Conservation (phyloP, 2,888 invertebrate species). For the Dasysyrphus tricinctus region DNA sequence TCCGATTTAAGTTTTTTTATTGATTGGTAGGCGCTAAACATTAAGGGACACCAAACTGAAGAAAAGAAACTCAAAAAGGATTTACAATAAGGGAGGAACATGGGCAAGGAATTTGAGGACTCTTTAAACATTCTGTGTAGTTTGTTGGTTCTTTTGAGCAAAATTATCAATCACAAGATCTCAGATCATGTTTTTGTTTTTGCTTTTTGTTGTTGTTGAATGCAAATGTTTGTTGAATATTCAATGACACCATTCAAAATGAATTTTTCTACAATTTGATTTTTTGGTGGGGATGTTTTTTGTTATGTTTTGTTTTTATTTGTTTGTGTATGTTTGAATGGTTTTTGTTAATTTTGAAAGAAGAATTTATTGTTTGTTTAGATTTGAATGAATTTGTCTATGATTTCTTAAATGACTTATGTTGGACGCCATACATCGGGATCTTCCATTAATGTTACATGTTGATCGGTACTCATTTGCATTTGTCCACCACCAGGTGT, state of each 20-base stretch:
- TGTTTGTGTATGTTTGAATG: conserved; percentile 53
- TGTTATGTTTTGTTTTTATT: conserved; percentile 26
- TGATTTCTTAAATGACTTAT: conserved; percentile 85
- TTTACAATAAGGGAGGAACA: background rate
- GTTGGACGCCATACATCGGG: conserved; percentile 97
- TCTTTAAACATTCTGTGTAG: conserved; percentile 5
- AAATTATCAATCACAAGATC: conserved; percentile 25
- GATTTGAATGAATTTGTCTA: conserved; percentile 24
- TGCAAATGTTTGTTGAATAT: conserved; percentile 25
- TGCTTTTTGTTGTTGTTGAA: conserved; percentile 10
- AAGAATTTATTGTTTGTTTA: conserved; percentile 14
- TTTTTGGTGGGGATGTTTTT: conserved; percentile 76
- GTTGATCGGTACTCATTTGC: conserved; percentile 85
- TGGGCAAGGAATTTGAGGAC: conserved; percentile 40
- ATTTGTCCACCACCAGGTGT: conserved; percentile 84
- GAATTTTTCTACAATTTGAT: conserved; percentile 45
- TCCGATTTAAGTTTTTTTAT: conserved; percentile 34
- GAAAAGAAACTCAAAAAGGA: conserved; percentile 38
- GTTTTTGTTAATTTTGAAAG: conserved; percentile 37
- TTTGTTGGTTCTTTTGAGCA: conserved; percentile 56
- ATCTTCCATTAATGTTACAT: conserved; percentile 95
- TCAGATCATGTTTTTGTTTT: conserved; percentile 27
- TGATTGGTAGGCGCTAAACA: conserved; percentile 60
- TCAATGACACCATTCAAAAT: conserved; percentile 48
- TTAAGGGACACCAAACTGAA: conserved; percentile 56